phyloP scores from a whole-genome alignment of 2,888 invertebrate species.

The Dione juno region DNA sequence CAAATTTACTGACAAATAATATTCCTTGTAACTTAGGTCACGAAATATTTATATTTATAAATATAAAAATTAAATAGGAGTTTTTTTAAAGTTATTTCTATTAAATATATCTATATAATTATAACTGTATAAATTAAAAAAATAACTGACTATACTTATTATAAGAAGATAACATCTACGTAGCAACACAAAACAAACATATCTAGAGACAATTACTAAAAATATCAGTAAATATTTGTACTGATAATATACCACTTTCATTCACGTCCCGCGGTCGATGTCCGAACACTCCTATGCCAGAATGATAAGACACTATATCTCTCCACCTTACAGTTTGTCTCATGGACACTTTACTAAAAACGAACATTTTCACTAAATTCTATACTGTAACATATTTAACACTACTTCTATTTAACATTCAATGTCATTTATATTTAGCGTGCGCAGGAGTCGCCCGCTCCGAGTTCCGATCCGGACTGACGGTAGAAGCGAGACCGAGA shows the following conservation, averaged over 20 bases:
- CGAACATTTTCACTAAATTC: constrained; percentile 58
- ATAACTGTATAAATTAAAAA: too few relatives aligned
- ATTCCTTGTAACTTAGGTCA: too few relatives aligned
- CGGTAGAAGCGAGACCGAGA: constrained; percentile 50
- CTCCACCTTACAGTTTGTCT: constrained; percentile 63
- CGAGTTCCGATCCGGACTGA: constrained; percentile 57
- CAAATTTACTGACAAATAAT: too few relatives aligned
- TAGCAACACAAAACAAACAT: constrained; percentile 15
- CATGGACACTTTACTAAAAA: constrained; percentile 60
- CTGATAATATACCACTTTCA: constrained; percentile 64
- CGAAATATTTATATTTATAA: too few relatives aligned
- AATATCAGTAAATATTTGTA: neutral
- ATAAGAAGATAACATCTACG: neutral
- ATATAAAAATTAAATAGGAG: too few relatives aligned
- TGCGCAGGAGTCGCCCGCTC: constrained; percentile 65
- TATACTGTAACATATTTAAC: constrained; percentile 35
- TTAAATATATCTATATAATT: too few relatives aligned
- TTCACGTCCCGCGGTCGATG: constrained; percentile 75
- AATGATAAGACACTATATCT: constrained; percentile 76
- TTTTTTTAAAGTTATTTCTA: too few relatives aligned
- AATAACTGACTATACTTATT: too few relatives aligned
- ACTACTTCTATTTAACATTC: constrained; percentile 44
- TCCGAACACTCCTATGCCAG: constrained; percentile 84
- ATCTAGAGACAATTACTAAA: constrained; percentile 1
- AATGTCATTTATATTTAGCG: constrained; percentile 59